Conservation (phyloP, 2,888 invertebrate species). For the Luffia ferchaultella region DNA sequence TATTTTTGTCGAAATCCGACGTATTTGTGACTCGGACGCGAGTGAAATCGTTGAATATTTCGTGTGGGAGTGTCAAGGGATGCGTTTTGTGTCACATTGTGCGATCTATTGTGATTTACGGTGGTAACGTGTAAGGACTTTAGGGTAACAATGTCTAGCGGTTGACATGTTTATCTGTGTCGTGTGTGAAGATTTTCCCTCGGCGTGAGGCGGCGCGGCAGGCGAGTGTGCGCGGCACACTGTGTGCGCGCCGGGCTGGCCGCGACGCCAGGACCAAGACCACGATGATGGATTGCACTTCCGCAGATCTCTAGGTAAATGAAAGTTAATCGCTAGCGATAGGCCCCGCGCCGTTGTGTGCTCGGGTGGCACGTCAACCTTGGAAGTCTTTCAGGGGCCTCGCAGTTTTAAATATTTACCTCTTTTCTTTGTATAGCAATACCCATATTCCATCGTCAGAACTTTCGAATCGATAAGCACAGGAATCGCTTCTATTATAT, state of each 20-base stretch:
- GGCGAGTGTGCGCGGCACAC: conserved; percentile 27
- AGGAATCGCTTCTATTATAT: conserved; percentile 20
- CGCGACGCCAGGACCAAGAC: conserved; percentile 41
- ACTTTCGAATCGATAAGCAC: conserved; percentile 40
- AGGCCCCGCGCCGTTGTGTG: not conserved
- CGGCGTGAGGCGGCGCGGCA: conserved; percentile 61
- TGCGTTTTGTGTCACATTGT: conserved; percentile 52
- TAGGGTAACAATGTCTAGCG: conserved; percentile 64
- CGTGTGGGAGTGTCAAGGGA: conserved; percentile 53
- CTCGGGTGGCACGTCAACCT: not conserved
- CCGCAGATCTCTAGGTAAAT: conserved; percentile 62
- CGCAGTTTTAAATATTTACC: not conserved
- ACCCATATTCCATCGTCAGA: conserved; percentile 31
- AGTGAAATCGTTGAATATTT: conserved; percentile 54
- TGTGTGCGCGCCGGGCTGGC: conserved; percentile 40
- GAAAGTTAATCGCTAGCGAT: conserved; percentile 22
- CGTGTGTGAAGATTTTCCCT: conserved; percentile 68
- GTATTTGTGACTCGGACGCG: conserved; percentile 59
- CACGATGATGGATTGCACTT: conserved; percentile 64
- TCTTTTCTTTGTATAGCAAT: conserved; percentile 24
- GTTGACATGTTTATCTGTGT: conserved; percentile 68
- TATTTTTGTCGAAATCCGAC: conserved; percentile 55
- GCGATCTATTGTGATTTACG: conserved; percentile 50
- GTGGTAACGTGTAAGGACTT: conserved; percentile 60
- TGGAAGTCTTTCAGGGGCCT: not conserved